Conservation (phyloP, 2,113 vertebrate species). For the Cynopterus brachyotis region DNA sequence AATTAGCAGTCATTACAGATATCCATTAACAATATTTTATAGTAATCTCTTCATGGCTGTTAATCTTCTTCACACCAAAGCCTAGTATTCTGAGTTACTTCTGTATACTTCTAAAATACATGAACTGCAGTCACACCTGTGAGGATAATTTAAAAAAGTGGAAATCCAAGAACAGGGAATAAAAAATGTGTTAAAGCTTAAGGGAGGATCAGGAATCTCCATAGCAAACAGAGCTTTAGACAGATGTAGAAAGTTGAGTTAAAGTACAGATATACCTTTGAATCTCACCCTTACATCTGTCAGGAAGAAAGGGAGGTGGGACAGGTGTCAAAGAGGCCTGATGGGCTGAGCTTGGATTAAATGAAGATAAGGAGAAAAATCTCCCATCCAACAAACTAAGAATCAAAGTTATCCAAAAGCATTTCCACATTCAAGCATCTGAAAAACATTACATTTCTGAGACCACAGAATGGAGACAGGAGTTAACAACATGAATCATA, state of each 20-base stretch:
- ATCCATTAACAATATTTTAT: neutral
- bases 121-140: neutral
- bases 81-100: neutral
- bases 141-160: neutral
- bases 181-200: neutral
- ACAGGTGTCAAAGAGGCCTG: neutral
- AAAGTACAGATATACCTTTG: neutral
- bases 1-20: neutral
- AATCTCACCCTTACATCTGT: neutral
- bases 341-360: neutral
- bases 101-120: neutral
- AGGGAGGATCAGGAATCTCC: neutral
- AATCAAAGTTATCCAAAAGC: neutral
- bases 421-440: neutral
- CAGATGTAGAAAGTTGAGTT: neutral
- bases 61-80: slow-evolving; percentile 4
- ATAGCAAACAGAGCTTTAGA: neutral
- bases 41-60: neutral
- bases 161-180: neutral
- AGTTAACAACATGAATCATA: neutral
- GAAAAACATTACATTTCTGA: neutral
- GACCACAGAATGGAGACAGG: neutral
- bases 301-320: neutral
- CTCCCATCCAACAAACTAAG: neutral
- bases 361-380: neutral